Evolutionary conservation across 2,888 invertebrate genomes (phyloP).

Genomic region (Ochropacha duplaris): DNA sequence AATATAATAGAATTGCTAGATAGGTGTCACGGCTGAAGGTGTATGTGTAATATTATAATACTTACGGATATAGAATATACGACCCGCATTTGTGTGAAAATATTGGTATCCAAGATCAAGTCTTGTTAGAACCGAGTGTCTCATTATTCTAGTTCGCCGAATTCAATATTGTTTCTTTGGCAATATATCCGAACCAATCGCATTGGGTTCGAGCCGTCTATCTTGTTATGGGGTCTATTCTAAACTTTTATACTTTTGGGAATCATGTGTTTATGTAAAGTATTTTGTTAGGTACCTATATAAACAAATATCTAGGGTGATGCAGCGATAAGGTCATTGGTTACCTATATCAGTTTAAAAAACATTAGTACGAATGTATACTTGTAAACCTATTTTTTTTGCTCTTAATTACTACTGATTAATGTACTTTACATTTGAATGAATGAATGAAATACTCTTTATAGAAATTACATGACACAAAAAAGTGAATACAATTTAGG

Average conservation of each 20-base stretch:
- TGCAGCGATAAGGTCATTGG: background rate
- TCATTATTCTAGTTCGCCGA: constrained; percentile 47
- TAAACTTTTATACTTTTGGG: constrained; percentile 4
- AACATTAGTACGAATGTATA: too few relatives aligned
- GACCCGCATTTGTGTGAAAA: background rate
- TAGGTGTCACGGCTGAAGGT: too few relatives aligned
- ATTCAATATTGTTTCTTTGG: constrained; percentile 51
- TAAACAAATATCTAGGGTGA: background rate
- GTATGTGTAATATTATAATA: background rate
- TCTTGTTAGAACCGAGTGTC: constrained; percentile 33
- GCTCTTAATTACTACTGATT: too few relatives aligned
- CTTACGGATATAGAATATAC: too few relatives aligned
- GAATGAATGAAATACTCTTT: too few relatives aligned
- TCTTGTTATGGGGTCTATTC: constrained; percentile 25
- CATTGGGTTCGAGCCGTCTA: constrained; percentile 28
- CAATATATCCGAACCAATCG: constrained; percentile 39
- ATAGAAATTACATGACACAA: too few relatives aligned
- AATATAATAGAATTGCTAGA: too few relatives aligned
- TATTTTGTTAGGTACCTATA: background rate
- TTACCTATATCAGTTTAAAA: background rate
- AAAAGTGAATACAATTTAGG: too few relatives aligned
- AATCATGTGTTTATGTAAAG: background rate
- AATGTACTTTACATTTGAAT: too few relatives aligned
- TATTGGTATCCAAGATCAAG: constrained; percentile 12
- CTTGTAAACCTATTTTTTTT: too few relatives aligned